A percentile compares a stretch with the other conserved stretches of the same genome.
Evolutionary conservation across 2,888 invertebrate species (phyloP).

Genomic region (Taphrorychus bicolor): DNA sequence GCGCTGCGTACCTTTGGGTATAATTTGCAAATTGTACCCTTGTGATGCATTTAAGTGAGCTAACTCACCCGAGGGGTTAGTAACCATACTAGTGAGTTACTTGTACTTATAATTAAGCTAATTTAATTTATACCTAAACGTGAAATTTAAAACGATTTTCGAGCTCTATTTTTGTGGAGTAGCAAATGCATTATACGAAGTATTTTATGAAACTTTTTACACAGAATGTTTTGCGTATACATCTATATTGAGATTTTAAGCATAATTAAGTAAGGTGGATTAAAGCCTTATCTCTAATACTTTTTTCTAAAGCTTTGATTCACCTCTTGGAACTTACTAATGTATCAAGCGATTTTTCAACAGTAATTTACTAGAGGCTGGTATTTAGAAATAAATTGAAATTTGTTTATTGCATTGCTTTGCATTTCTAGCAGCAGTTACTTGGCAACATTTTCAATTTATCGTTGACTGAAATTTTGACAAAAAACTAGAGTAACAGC

Average conservation of each 20-base stretch:
- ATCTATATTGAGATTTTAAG: neutral
- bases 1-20: slow-evolving; percentile 36
- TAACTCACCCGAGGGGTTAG: slow-evolving; percentile 52
- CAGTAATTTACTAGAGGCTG: no score
- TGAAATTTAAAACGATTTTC: slow-evolving; percentile 20
- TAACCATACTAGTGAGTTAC: slow-evolving; percentile 34
- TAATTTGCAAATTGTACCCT: slow-evolving; percentile 38
- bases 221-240: neutral
- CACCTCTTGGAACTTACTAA: neutral
- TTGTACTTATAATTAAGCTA: slow-evolving; percentile 27
- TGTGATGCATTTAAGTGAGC: slow-evolving; percentile 56
- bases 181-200: neutral
- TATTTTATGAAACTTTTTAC: slow-evolving; percentile 12
- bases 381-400: no score
- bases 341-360: no score
- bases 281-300: neutral
- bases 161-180: neutral
- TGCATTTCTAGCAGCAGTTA: no score
- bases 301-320: neutral
- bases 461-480: slow-evolving; percentile 27
- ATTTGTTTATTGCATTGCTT: no score
- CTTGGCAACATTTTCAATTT: slow-evolving; percentile 24
- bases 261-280: neutral
- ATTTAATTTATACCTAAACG: slow-evolving; percentile 16
- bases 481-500: slow-evolving; percentile 14